A percentile compares a stretch with the other conserved stretches of the same genome.
Evolutionary conservation across 2,797 vertebrate genomes (phyloP).

Genomic region (Pseudotriccus pelzelni): DNA sequence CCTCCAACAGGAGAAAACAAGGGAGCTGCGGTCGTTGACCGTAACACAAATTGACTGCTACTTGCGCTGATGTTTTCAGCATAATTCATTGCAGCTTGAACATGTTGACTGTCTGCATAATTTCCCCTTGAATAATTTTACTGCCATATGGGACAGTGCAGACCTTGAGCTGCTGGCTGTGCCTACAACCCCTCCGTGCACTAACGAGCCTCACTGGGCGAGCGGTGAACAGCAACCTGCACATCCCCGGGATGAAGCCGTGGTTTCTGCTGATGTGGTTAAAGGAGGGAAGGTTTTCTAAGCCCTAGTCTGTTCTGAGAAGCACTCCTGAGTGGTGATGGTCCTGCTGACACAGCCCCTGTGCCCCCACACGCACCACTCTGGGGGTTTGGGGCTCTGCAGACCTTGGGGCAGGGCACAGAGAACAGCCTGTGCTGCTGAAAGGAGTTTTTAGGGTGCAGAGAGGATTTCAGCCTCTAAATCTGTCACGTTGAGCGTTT

Average conservation of each 20-base stretch:
- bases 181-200: background rate
- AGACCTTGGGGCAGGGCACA: background rate
- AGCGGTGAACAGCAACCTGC: accelerated
- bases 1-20: background rate
- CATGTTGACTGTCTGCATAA: constrained; percentile 53
- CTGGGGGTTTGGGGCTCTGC: background rate
- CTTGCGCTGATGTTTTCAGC: constrained; percentile 23
- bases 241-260: background rate
- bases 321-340: background rate
- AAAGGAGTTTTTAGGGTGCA: background rate
- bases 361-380: background rate
- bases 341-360: background rate
- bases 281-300: background rate
- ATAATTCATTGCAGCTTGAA: constrained; percentile 16
- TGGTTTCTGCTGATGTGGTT: background rate
- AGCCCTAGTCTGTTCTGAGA: background rate
- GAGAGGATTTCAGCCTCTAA: background rate
- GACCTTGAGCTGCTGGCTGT: background rate
- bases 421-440: background rate
- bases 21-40: background rate
- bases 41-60: background rate
- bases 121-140: constrained; percentile 64
- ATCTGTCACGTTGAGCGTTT: background rate
- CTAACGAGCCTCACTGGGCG: background rate
- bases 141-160: constrained; percentile 9